Conservation (phyloP, 2,797 vertebrate genomes). For the Lateolabrax maculatus region DNA sequence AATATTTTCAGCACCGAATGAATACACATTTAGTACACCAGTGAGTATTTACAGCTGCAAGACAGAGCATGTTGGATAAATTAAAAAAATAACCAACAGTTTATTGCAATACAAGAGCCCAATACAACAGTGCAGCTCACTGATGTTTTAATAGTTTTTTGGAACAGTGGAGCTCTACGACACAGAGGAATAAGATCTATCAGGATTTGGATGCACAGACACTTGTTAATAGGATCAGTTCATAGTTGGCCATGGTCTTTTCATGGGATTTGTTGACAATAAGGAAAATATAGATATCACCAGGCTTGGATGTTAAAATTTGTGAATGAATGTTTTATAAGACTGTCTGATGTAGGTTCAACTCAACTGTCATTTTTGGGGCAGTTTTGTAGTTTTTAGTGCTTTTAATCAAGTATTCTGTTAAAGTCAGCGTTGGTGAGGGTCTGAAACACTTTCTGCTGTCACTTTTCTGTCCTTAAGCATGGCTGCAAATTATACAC, state of each 20-base stretch:
- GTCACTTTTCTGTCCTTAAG: not conserved
- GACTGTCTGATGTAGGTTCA: not conserved
- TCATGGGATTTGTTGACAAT: conserved; percentile 16
- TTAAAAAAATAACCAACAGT: no score
- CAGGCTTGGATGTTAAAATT: conserved; percentile 12
- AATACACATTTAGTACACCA: not conserved
- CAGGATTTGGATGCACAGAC: not conserved
- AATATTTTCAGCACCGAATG: not conserved
- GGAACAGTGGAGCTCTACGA: not conserved
- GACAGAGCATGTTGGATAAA: not conserved
- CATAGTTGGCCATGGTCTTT: conserved; percentile 3
- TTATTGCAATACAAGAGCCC: not conserved
- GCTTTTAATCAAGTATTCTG: conserved; percentile 1
- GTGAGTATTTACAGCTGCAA: not conserved
- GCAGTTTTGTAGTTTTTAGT: not conserved
- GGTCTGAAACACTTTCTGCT: not conserved
- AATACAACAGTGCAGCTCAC: not conserved
- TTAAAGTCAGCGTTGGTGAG: not conserved
- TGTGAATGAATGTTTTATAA: not conserved
- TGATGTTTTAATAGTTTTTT: not conserved
- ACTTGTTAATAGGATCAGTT: not conserved
- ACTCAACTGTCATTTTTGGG: not conserved
- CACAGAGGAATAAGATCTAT: not conserved
- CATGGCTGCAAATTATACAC: not conserved
- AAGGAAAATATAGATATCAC: conserved; percentile 4